A percentile compares a stretch with the other conserved stretches of the same genome.
Conservation (phyloP, 2,888 invertebrate species). For the Sepioteuthis lessoniana region DNA sequence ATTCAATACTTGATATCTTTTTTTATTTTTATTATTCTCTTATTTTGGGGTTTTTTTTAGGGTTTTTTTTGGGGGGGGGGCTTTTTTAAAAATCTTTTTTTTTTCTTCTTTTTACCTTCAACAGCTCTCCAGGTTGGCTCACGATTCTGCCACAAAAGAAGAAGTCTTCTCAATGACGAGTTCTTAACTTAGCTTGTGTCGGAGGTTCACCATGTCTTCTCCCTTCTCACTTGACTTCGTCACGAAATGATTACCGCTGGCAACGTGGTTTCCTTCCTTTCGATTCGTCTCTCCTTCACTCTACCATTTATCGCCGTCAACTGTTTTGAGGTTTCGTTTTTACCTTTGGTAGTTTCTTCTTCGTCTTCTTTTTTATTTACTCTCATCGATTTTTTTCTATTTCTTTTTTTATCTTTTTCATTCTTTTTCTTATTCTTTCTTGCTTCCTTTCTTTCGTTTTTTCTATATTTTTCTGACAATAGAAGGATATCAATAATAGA, state of each 20-base stretch:
- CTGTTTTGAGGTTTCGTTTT: neutral
- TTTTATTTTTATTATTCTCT: neutral
- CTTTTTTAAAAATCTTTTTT: no score
- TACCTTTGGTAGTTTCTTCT: no score
- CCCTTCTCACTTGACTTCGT: neutral
- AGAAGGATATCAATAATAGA: no score
- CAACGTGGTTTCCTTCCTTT: slow-evolving; percentile 14
- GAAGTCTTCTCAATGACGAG: neutral
- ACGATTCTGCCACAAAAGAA: slow-evolving; percentile 9
- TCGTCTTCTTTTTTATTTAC: neutral
- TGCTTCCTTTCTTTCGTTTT: no score
- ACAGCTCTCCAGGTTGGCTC: neutral
- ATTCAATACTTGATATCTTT: neutral
- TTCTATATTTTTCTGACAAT: no score
- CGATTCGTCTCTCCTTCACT: neutral
- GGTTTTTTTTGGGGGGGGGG: no score
- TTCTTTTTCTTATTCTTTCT: no score
- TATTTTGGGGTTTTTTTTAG: no score
- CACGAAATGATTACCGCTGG: slow-evolving; percentile 20
- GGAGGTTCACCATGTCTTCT: neutral
- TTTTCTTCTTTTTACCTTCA: neutral
- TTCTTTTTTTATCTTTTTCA: no score
- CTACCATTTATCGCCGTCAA: neutral
- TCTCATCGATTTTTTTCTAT: neutral
- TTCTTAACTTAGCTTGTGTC: neutral